A percentile compares a stretch with the other conserved stretches of the same genome.
These are phyloP conservation scores for Drosophila birchii DNA, from an alignment of 2,888 invertebrate species.

Conservation along the genomic window DNA sequence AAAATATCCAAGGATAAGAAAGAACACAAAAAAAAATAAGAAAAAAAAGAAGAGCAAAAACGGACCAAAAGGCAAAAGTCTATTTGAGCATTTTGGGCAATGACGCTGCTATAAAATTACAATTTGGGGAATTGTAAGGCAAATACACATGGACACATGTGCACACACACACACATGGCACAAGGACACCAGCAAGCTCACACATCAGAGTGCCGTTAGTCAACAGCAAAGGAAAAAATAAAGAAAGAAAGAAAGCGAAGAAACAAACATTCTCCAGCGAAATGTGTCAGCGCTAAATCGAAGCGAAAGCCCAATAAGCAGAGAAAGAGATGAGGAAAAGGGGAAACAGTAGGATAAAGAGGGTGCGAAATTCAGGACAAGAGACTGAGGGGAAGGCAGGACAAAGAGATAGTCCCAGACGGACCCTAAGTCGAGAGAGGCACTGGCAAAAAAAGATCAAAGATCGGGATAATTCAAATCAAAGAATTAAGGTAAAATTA, in stretches of 20 bases:
- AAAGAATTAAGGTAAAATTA: not conserved
- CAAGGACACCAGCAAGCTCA: slow-evolving; percentile 25
- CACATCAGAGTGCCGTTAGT: slow-evolving; percentile 53
- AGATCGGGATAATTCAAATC: no score
- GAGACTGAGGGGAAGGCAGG: not conserved
- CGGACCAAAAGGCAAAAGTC: slow-evolving; percentile 62
- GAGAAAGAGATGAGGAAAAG: slow-evolving; percentile 14
- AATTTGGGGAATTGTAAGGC: slow-evolving; percentile 77
- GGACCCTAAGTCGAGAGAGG: slow-evolving; percentile 1
- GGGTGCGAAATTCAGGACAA: not conserved
- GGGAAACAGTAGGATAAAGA: slow-evolving; percentile 16
- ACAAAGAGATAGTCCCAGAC: slow-evolving; percentile 14
- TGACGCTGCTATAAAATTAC: slow-evolving; percentile 79
- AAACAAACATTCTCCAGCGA: slow-evolving; percentile 54
- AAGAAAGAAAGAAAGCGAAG: slow-evolving; percentile 6
- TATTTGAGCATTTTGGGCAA: slow-evolving; percentile 77
- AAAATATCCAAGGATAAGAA: slow-evolving; percentile 33
- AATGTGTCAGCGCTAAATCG: slow-evolving; percentile 78
- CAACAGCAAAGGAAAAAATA: slow-evolving; percentile 44
- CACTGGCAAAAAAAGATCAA: not conserved
- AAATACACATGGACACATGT: slow-evolving; percentile 55
- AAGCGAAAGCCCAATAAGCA: slow-evolving; percentile 65
- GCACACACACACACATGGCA: slow-evolving; percentile 28
- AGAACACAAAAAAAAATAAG: slow-evolving; percentile 23
- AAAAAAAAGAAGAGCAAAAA: slow-evolving; percentile 48